A percentile compares a stretch with the other conserved stretches of the same genome.
phyloP scores from a whole-genome alignment of 2,113 vertebrate genomes.

The Sclerurus mexicanus region DNA sequence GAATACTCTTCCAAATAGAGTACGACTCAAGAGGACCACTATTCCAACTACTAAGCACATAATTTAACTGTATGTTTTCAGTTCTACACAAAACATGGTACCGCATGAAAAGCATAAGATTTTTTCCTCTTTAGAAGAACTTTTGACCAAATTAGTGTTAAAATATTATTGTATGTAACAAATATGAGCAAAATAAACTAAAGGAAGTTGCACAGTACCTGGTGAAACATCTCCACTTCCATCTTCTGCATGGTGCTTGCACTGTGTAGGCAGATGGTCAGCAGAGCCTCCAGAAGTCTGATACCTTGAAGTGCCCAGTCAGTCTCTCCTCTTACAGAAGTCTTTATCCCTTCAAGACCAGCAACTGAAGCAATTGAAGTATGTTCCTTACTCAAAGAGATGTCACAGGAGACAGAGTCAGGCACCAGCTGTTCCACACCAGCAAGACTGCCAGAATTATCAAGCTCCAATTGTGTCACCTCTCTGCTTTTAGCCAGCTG shows the following conservation, averaged over 20 bases:
- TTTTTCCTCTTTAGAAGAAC: neutral
- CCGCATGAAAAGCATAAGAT: neutral
- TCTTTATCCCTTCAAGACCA: conserved; percentile 41
- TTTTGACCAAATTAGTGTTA: neutral
- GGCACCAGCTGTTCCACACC: neutral
- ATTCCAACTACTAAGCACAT: neutral
- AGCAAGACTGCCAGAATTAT: neutral
- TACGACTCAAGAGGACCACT: neutral
- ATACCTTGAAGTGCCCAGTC: conserved; percentile 86
- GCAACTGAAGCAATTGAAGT: neutral
- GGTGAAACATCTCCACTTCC: conserved; percentile 79
- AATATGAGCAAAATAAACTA: neutral
- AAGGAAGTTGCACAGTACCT: conserved; percentile 74
- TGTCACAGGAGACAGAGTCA: neutral
- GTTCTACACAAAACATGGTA: fast-evolving
- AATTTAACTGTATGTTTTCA: neutral
- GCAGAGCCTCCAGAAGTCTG: conserved; percentile 89
- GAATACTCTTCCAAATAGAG: neutral
- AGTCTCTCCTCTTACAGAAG: conserved; percentile 65
- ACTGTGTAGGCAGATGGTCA: conserved; percentile 93
- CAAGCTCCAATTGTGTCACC: neutral
- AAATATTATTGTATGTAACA: neutral
- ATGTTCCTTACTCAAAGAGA: neutral
- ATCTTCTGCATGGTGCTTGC: conserved; percentile 76
- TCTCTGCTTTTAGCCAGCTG: neutral